These are phyloP conservation scores for Drymonia ruficornis DNA, from an alignment of 2,888 invertebrate genomes.

Conservation along the genomic window DNA sequence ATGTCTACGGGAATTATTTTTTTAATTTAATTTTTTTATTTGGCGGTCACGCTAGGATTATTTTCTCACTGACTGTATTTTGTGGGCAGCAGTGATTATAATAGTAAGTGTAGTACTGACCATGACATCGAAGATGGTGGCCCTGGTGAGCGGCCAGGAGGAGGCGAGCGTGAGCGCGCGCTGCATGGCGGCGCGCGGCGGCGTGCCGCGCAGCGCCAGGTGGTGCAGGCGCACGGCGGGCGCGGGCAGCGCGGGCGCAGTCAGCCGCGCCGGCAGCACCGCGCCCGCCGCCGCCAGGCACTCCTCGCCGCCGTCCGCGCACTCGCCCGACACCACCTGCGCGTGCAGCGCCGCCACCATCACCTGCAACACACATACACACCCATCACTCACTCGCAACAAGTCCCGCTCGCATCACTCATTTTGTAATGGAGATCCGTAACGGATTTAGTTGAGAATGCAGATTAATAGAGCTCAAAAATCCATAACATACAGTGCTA, in stretches of 20 bases:
- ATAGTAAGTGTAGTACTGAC: slow-evolving; percentile 80
- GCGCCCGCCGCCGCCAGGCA: slow-evolving; percentile 91
- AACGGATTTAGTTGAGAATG: no score
- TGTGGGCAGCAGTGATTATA: no score
- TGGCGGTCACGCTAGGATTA: no score
- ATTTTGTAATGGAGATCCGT: no score
- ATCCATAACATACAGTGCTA: no score
- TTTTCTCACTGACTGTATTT: no score
- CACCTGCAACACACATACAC: slow-evolving; percentile 85
- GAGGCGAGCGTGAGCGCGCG: slow-evolving; percentile 96
- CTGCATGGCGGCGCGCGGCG: slow-evolving; percentile 94
- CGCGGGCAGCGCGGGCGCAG: slow-evolving; percentile 91
- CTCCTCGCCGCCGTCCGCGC: slow-evolving; percentile 87
- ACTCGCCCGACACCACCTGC: slow-evolving; percentile 96
- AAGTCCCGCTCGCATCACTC: no score
- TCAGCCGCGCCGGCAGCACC: slow-evolving; percentile 91
- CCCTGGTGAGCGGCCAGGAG: slow-evolving; percentile 96
- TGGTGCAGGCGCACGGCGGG: slow-evolving; percentile 96
- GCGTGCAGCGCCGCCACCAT: slow-evolving; percentile 97
- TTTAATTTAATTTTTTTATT: no score
- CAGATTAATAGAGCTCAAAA: no score
- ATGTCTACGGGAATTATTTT: no score
- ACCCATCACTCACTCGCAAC: background rate
- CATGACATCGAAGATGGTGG: slow-evolving; percentile 97
- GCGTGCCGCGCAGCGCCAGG: slow-evolving; percentile 94